Percentiles rank a stretch among this genome's conserved stretches.
Evolutionary conservation across 2,797 vertebrate genomes (phyloP).

Genomic region (Erpetoichthys calabaricus): DNA sequence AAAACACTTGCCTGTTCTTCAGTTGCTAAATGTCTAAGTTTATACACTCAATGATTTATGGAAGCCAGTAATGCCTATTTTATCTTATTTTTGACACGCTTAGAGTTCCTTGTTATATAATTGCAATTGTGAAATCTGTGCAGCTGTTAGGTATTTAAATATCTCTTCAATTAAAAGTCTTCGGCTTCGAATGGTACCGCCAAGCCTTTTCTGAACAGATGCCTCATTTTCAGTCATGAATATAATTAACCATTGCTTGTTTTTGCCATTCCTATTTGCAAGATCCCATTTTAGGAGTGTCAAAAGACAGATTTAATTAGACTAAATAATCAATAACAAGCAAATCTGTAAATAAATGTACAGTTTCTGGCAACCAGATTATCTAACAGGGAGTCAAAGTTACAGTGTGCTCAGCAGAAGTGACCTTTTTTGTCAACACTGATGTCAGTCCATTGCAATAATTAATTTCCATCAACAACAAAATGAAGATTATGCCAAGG

Average conservation of each 20-base stretch:
- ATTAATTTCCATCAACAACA: slow-evolving; percentile 16
- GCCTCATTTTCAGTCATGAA: slow-evolving; percentile 15
- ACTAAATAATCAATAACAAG: slow-evolving; percentile 24
- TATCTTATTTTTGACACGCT: no score
- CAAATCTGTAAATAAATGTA: slow-evolving; percentile 10
- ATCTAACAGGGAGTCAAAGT: slow-evolving; percentile 10
- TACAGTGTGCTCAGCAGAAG: slow-evolving; percentile 8
- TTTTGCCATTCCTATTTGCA: slow-evolving; percentile 16
- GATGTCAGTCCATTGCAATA: slow-evolving; percentile 15
- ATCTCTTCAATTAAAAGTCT: slow-evolving; percentile 17
- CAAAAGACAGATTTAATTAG: slow-evolving; percentile 25
- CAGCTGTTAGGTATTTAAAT: slow-evolving; percentile 17
- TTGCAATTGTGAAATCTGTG: slow-evolving; percentile 11
- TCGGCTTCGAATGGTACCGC: slow-evolving; percentile 13
- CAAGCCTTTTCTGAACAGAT: slow-evolving; percentile 16
- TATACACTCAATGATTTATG: no score
- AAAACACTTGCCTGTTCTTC: no score
- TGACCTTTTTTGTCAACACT: slow-evolving; percentile 10
- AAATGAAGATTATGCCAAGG: no score
- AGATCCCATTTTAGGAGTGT: slow-evolving; percentile 3
- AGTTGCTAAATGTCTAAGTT: no score
- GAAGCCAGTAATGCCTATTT: no score
- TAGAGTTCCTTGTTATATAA: background rate
- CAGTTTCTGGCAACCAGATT: slow-evolving; percentile 1
- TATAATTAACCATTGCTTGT: slow-evolving; percentile 17